Base-by-base conservation (phyloP, 2,113 vertebrate species). In the Poicephalus meyeri region DNA sequence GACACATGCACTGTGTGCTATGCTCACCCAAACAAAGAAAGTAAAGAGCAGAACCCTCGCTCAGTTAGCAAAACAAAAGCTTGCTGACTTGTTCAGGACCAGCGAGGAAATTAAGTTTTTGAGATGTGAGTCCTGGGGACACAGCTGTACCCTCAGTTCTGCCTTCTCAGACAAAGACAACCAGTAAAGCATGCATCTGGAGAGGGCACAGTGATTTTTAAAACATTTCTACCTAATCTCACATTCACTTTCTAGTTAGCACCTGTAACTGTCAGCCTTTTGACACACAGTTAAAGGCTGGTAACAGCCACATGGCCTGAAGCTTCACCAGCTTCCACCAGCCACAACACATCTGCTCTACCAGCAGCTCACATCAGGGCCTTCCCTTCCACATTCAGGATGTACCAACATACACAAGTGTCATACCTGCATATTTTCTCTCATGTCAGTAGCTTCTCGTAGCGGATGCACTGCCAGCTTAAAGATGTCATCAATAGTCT, bases 391-490 rank as follows among this genome's bases (percentile, higher is more conserved):
- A 69, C n/a, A 2, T 18, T 80, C 47, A 47, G 58, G 15, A 76
- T 60, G 49, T 17, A 23, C 6, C 14, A 73, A 55, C 1, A 3
- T 13, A 50, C 23, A 28, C 1, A 64, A 31, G 12, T 26, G 49
- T 50, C 96, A 77, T 98, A 99, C 99, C 99, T 99, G 99, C 90
- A 99, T 98, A 7, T 99, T 99, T 95, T 99, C 99, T 58, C 99
- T 98, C 97, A 99, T 98, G 96, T 99, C 99, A 16, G 99, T 98
- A 14, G 99, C 99, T 97, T 99, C 99, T 96, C 98, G 98, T 25
- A 99, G 95, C 1, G 99, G 98, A 25, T 97, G 97, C n/a, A 98
- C 89, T 1, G 99, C 99, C 42, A 97, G 60, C 89, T 99, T 99
- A 94, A 99, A 99, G 52, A 98, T 97, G 92, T 99, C 99, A 28